Base-by-base conservation (phyloP, 2,888 invertebrate genomes). In the Tipula vernalis region DNA sequence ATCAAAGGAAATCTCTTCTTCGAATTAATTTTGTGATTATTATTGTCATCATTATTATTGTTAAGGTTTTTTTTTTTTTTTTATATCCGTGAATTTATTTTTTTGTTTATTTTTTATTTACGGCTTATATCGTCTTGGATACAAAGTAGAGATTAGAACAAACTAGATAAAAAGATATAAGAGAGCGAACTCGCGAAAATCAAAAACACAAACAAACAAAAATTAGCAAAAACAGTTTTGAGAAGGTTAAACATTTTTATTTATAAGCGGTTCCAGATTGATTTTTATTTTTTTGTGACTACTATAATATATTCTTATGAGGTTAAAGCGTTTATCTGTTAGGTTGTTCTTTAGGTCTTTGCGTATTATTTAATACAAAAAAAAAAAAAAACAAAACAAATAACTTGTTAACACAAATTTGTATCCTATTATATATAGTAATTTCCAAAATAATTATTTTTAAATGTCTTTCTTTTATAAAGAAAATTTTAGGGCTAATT, bases 11-110 rank as follows among this genome's bases (percentile, higher is more conserved):
- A 71, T 71, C 71, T 71, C 71, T 71, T 71, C 71, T 71, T 71
- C 71, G 71, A 71, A 71, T 71, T 71, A 71, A 71, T 71, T 71
- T 71, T 71, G 71, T 28, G 71, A 71, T 71, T 71, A 71, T 71
- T 71, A 71, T 71, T 71, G 71, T 71, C 71, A 71, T 71, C 71
- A 71, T 71, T 71, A 71, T 71, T 71, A 71, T 71, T 71, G 71
- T 71, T 71, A 28, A 28, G 2, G 71, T 71, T 71, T 71, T 51
- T 44, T 44, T 71, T 71, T 71, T 71, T 8, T 28, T 28, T 28
- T 28, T 28, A 28, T 71, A 71, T 28, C 71, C 71, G 71, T 71
- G 71, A 71, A 71, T 71, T 71, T 71, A 28, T 71, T 71, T 71
- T n/a, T 71, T 71, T 71, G n/a, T 71, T 71, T 71, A 71, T 71